Conservation (phyloP, 1,140 invertebrate genomes). For the Harpegnathos saltator region DNA sequence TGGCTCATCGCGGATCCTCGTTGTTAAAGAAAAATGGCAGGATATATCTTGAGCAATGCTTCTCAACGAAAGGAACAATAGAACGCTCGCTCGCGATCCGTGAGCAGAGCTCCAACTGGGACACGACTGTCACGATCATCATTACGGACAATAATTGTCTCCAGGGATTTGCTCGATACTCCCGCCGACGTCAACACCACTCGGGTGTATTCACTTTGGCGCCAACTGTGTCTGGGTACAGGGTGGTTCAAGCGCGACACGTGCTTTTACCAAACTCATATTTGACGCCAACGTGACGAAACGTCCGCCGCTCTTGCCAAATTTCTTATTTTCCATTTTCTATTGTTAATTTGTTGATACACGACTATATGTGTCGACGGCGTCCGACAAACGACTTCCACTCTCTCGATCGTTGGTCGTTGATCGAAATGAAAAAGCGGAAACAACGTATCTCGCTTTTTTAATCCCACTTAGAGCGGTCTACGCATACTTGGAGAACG, state of each 20-base stretch:
- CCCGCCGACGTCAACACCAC: neutral
- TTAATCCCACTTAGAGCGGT: neutral
- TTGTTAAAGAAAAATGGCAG: constrained; percentile 39
- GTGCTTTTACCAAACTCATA: neutral
- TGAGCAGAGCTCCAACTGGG: constrained; percentile 42
- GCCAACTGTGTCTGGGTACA: neutral
- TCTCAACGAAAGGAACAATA: constrained; percentile 59
- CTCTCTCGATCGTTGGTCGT: no score
- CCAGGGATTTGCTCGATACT: constrained; percentile 47
- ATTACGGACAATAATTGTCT: constrained; percentile 54
- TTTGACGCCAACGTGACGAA: neutral
- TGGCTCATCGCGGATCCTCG: constrained; percentile 8
- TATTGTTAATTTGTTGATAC: no score
- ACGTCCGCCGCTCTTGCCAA: neutral
- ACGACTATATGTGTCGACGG: no score
- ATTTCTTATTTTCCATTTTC: no score
- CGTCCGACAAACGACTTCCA: no score
- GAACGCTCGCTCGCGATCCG: constrained; percentile 10
- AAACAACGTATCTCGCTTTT: no score
- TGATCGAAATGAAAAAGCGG: no score
- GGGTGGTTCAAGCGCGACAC: neutral
- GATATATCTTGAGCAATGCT: constrained; percentile 52
- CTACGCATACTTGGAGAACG: neutral
- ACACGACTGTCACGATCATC: constrained; percentile 46
- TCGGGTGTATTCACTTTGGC: constrained; percentile 1